Evolutionary conservation across 2,113 vertebrate species (phyloP).

Genomic region (Megaleporinus macrocephalus): DNA sequence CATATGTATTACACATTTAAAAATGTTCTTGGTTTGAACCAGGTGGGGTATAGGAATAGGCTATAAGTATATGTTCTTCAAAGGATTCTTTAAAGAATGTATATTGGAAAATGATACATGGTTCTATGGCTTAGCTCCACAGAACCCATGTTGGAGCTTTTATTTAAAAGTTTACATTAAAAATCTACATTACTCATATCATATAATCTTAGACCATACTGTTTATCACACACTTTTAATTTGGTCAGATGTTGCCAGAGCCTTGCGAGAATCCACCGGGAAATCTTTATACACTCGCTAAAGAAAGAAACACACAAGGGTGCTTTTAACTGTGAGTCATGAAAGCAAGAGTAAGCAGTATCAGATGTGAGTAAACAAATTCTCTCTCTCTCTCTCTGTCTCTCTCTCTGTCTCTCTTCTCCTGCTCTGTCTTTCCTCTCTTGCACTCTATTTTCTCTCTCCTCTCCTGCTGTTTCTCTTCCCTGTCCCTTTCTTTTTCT

Average conservation of each 20-base stretch:
- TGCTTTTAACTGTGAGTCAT: not conserved
- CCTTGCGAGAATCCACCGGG: not conserved
- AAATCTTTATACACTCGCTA: not conserved
- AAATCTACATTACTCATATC: not conserved
- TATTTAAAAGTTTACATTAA: not conserved
- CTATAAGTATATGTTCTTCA: no score
- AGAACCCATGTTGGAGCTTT: not conserved
- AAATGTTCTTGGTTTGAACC: no score
- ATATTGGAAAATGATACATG: no score
- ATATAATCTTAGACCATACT: not conserved
- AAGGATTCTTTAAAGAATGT: no score
- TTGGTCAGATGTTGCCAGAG: not conserved
- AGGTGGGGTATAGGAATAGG: no score
- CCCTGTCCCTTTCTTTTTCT: not conserved
- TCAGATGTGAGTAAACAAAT: not conserved
- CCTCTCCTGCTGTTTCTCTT: not conserved
- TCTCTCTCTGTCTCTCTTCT: no score
- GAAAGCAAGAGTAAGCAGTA: not conserved
- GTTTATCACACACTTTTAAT: not conserved
- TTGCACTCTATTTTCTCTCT: not conserved
- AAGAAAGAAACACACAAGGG: not conserved
- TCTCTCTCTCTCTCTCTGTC: not conserved
- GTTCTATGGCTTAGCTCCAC: not conserved
- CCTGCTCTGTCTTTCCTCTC: no score
- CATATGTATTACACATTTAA: no score